Base-by-base conservation (phyloP, 92 coral and sea anemone species). In the Epizoanthus fatuus region DNA sequence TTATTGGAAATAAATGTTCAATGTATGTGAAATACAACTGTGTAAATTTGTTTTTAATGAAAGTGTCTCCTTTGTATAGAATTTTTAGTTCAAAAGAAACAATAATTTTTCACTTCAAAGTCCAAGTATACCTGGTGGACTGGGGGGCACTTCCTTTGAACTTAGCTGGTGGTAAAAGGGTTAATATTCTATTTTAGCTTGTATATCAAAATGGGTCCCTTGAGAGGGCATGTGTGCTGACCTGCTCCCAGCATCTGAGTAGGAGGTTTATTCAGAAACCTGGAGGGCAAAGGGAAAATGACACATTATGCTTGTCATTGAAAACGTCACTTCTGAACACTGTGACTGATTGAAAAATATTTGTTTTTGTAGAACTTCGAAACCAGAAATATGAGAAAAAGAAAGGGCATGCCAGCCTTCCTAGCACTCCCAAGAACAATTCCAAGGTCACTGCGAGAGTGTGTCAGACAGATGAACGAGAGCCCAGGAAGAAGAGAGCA, bases 401-500 rank as follows among this genome's bases (percentile, higher is more conserved):
- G 84, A 81, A 95, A 7, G 84, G 91, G 32, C 94, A 84, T 55
- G 74, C 91, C 39, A 91, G 94, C 69, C 94, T 90, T 19, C 89
- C 96, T 2, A 88, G 80, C 75, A 84, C 99, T 10, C 95, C 99
- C 15, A 97, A 95, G 87, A 90, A 88, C 64, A 72, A 81, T 55
- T 39, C 86, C 19, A 93, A 87, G 83, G 79, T 75, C 53, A 72
- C 88, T 7, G 92, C 88, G 20, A 89, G 95, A 65, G 63, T 86
- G 5, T 89, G 96, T 40, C 95, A 92, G 65, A 75, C 98, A 8
- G 98, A 96, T 59, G 90, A 84, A 3, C 69, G 82, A 40, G 87
- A 94, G 54, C 91, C 94, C 39, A 94, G 95, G 68, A 94, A 91
- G 79, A 93, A 90, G 70, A 91, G 99, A 81, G 96, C 98, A 14